A percentile compares a stretch with the other conserved stretches of the same genome.
Conservation (phyloP, 1,140 invertebrate species). For the Nymphalis io region DNA sequence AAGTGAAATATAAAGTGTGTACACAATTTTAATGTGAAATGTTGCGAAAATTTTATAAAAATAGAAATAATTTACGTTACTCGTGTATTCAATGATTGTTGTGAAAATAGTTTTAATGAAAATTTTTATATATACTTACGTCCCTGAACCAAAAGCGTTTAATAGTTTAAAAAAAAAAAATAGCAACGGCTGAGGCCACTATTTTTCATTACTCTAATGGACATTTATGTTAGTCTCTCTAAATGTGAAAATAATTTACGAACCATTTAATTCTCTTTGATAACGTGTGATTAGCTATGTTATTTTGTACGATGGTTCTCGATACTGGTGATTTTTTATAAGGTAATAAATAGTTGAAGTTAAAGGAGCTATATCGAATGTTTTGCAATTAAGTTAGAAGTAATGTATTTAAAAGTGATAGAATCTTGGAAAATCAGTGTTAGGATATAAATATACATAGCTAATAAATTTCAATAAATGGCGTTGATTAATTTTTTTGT, state of each 20-base stretch:
- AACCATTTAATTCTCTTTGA: neutral
- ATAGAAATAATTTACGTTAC: neutral
- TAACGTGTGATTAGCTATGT: conserved; percentile 6
- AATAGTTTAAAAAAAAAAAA: neutral
- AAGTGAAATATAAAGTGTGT: too few relatives aligned
- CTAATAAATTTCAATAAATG: too few relatives aligned
- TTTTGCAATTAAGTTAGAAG: too few relatives aligned
- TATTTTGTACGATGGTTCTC: neutral
- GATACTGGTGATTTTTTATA: neutral
- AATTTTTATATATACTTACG: conserved; percentile 25
- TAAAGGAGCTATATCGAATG: too few relatives aligned
- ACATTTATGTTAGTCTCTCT: conserved; percentile 22
- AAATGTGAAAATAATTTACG: conserved; percentile 2
- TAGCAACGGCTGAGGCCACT: conserved; percentile 1
- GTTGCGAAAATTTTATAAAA: too few relatives aligned
- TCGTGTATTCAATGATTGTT: conserved; percentile 7
- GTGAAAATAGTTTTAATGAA: conserved; percentile 28
- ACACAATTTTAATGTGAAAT: too few relatives aligned
- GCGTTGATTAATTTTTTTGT: too few relatives aligned
- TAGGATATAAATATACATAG: too few relatives aligned
- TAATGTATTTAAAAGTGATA: too few relatives aligned
- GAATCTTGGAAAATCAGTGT: too few relatives aligned
- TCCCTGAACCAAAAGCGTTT: neutral
- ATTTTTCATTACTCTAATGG: conserved; percentile 34
- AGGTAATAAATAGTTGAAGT: neutral